Base-by-base conservation (phyloP, 2,888 invertebrate species). In the Cephus runcator region DNA sequence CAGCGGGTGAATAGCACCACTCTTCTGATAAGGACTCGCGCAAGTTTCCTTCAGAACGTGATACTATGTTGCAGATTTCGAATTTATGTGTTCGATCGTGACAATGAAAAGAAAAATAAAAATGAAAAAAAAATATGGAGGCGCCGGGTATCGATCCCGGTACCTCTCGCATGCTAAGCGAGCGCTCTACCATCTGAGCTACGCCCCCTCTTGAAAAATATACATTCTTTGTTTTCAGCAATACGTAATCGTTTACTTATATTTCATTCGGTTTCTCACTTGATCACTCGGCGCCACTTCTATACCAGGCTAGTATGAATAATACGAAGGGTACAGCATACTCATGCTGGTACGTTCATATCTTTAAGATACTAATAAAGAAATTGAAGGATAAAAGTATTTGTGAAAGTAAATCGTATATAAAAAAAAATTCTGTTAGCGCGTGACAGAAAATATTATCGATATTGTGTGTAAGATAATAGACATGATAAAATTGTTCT, bases 111-210 rank as follows among this genome's bases (percentile, higher is more conserved):
- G 11, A n/a, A 33, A 69, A 31, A 30, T 3, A 11, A 69, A 30
- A 69, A 69, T 69, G 30, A 15, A 71, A 71, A 30, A 69, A 30
- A 30, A 11, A 81, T 88, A 81, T 88, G 88, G 88, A 90, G 89
- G 88, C 89, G 88, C 88, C 88, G 89, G 89, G 88, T 81, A 90
- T 90, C 89, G 88, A 90, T 90, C 89, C 89, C 89, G 88, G 88
- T 90, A 90, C 88, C 90, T 90, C 90, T 90, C 89, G 88, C 89
- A 90, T 90, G 90, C 89, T 90, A 90, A 90, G 88, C 90, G 89
- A 90, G 90, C 88, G 90, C 89, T 90, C 90, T 90, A 90, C 88
- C 89, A 89, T 90, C 88, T 90, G 89, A 90, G 88, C 90, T 90
- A 89, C 90, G 88, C 88, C 90, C 89, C 89, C 90, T 1, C 0